Evolutionary conservation across 2,113 vertebrate species (phyloP), one percentile per base, ranked within the genome.

Genomic region (Hiodon alosoides): DNA sequence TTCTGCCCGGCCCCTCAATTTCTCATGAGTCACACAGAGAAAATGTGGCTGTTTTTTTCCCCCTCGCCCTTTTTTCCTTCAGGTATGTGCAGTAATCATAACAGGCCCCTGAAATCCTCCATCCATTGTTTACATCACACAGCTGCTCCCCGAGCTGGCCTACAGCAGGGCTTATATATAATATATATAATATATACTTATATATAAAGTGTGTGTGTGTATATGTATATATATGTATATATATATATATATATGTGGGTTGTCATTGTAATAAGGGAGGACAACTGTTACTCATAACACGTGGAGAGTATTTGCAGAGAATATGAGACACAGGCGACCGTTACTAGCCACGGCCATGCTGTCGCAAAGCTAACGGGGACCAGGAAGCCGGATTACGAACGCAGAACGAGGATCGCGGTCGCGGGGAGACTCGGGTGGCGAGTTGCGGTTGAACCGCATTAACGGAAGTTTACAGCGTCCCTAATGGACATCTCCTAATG

Each of bases 21-120:
- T 85, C 84, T 84, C 83, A 82, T 87, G 85, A 87, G 76, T 87
- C 86, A 83, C 77, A 67, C 62, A 31, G 72, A 76, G 81, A 80
- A 88, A 79, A 86, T 85, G 81, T 69, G 80, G 72, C 76, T 75
- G 76, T 71, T 71, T 69, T 69, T 77, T 79, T 74, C 31, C 31
- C 31, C 31, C 31, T 31, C 31, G 31, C 31, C 5, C 54, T 46
- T 16, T 31, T 65, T 9, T 4, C 47, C 62, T 17, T 74, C 71
- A 55, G 73, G 61, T 71, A 74, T 78, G 70, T 70, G 46, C 50
- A 48, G 50, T n/a, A 79, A 48, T 69, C 58, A 54, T 16, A 71
- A 64, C 14, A 61, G 2, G 62, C 52, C 59, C 10, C 14, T 61
- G 59, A 71, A 77, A 73, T 16, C 46, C 71, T 53, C 50, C 8